phyloP scores from a whole-genome alignment of 2,888 invertebrate species.

The Zaprionus bogoriensis region DNA sequence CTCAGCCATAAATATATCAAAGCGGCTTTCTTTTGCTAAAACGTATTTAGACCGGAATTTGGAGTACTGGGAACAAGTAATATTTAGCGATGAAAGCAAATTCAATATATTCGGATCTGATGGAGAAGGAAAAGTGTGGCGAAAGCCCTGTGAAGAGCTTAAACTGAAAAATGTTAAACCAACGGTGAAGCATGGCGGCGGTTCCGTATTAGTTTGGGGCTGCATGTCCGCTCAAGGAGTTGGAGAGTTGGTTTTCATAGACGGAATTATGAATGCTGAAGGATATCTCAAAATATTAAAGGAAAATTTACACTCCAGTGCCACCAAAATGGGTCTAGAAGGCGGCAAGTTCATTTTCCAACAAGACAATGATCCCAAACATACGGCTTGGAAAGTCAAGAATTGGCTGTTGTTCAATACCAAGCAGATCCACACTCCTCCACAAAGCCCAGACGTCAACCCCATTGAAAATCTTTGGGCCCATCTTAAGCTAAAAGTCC shows the following conservation, averaged over 20 bases:
- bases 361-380: too few relatives aligned
- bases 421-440: too few relatives aligned
- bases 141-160: conserved; percentile 13
- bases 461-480: too few relatives aligned
- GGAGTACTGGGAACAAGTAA: conserved; percentile 8
- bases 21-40: conserved; percentile 11
- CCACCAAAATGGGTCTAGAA: too few relatives aligned
- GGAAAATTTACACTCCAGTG: background rate
- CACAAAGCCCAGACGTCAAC: too few relatives aligned
- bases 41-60: background rate
- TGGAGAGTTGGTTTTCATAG: background rate
- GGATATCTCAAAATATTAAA: background rate
- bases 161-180: background rate
- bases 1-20: conserved; percentile 2
- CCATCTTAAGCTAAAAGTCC: too few relatives aligned
- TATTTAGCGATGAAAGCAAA: conserved; percentile 29
- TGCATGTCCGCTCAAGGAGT: conserved; percentile 1
- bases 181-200: conserved; percentile 7
- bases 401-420: too few relatives aligned
- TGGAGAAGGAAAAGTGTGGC: conserved; percentile 17
- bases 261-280: background rate
- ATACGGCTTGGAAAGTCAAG: too few relatives aligned
- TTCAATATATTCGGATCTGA: conserved; percentile 31
- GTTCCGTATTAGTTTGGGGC: background rate
- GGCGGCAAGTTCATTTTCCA: too few relatives aligned